These are phyloP conservation scores for Pyrocoelia pectoralis DNA, from an alignment of 2,888 invertebrate species.

Conservation along the genomic window DNA sequence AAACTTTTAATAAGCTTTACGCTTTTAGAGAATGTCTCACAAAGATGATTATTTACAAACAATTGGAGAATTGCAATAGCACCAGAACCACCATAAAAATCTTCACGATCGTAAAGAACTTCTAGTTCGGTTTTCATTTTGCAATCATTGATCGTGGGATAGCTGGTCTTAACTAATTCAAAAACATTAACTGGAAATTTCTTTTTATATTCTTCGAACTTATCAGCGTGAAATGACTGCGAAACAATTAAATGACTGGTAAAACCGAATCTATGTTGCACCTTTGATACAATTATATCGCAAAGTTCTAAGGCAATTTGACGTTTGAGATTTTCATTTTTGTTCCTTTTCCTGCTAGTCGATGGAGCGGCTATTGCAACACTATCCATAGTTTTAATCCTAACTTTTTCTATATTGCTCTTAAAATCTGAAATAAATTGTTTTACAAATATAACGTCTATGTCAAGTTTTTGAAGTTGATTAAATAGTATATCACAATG, in stretches of 20 bases:
- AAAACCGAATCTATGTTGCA: conserved; percentile 24
- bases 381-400: background rate
- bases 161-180: background rate
- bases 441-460: conserved; percentile 15
- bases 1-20: conserved; percentile 21
- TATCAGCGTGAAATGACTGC: conserved; percentile 12
- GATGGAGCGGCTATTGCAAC: background rate
- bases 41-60: conserved; percentile 14
- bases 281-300: conserved; percentile 25
- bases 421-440: conserved; percentile 19
- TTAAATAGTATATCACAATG: conserved; percentile 15
- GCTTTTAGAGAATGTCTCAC: conserved; percentile 9
- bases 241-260: conserved; percentile 26
- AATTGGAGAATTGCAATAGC: background rate
- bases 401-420: conserved; percentile 17
- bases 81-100: background rate
- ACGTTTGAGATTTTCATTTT: conserved; percentile 20
- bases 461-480: too few species aligned
- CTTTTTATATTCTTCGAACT: conserved; percentile 17
- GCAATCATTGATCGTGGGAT: background rate
- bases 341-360: conserved; percentile 6
- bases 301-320: conserved; percentile 26
- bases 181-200: conserved; percentile 9
- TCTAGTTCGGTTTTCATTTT: background rate
- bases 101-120: background rate